phyloP scores from a whole-genome alignment of 2,797 vertebrate genomes.

The Pangasius sanitwongsei region DNA sequence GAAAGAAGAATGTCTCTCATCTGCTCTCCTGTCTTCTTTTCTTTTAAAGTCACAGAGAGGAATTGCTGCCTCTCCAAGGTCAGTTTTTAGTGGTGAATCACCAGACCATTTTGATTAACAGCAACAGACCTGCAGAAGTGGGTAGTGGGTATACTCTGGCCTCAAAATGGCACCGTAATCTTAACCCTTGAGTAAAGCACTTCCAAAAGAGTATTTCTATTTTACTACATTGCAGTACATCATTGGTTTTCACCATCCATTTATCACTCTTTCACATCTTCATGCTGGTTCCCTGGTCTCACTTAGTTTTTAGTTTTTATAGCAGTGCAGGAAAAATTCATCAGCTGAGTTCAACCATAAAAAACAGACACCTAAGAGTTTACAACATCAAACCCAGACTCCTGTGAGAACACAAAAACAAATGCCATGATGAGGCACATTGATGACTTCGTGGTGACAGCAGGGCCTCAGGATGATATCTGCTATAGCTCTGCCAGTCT shows the following conservation, averaged over 20 bases:
- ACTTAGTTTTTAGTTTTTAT: neutral
- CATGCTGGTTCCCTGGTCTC: neutral
- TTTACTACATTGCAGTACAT: neutral
- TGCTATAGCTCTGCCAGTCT: constrained; percentile 5
- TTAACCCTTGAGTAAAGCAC: neutral
- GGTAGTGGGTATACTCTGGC: neutral
- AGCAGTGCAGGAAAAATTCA: neutral
- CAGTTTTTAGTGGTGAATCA: neutral
- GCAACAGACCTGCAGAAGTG: neutral
- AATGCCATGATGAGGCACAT: neutral
- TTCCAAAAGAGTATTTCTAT: neutral
- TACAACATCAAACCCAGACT: neutral
- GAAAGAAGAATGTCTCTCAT: neutral
- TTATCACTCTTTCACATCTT: neutral
- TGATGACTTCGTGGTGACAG: constrained; percentile 43
- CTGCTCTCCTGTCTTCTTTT: neutral
- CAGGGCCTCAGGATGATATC: constrained; percentile 26
- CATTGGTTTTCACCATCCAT: neutral
- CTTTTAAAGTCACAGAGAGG: neutral
- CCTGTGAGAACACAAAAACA: neutral
- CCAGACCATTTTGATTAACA: neutral
- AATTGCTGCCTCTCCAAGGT: neutral
- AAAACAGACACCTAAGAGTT: constrained; percentile 10
- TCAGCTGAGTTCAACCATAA: neutral
- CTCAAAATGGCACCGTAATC: neutral